These are phyloP conservation scores for Ailurus styani DNA, from an alignment of 2,113 vertebrate species.

Conservation along the genomic window DNA sequence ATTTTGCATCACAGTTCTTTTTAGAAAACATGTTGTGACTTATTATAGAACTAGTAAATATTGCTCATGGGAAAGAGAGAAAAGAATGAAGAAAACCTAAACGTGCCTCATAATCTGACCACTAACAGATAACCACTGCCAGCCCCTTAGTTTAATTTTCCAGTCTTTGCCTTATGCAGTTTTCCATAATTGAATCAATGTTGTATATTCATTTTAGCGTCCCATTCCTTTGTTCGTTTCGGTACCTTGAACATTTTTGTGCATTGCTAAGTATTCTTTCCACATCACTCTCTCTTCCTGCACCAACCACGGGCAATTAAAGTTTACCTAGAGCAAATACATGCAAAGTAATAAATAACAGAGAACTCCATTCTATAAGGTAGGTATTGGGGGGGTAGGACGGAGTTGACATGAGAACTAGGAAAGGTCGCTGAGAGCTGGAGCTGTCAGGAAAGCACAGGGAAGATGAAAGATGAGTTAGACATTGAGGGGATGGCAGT, in stretches of 20 bases:
- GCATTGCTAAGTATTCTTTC: not conserved
- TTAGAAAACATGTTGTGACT: not conserved
- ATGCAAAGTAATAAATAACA: not conserved
- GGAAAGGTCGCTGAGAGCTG: not conserved
- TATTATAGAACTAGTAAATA: not conserved
- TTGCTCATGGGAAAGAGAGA: not conserved
- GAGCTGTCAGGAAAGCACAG: not conserved
- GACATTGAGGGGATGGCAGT: not conserved
- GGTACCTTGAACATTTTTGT: not conserved
- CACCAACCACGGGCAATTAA: not conserved
- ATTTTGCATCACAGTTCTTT: not conserved
- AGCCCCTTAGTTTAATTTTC: not conserved
- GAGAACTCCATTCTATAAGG: not conserved
- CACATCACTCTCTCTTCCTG: not conserved
- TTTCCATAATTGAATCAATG: constrained; percentile 20
- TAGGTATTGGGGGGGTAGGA: not conserved
- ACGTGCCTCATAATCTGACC: not conserved
- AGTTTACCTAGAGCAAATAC: not conserved
- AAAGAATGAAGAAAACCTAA: not conserved
- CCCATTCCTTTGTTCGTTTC: not conserved
- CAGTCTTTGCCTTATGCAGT: not conserved
- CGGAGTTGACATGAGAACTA: not conserved
- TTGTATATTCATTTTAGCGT: not conserved
- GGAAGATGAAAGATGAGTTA: not conserved
- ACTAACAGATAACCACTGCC: not conserved